Percentiles rank a stretch among this genome's conserved stretches.
Conservation (phyloP, 2,113 vertebrate species). For the Cryptomyrus ogoouensis region DNA sequence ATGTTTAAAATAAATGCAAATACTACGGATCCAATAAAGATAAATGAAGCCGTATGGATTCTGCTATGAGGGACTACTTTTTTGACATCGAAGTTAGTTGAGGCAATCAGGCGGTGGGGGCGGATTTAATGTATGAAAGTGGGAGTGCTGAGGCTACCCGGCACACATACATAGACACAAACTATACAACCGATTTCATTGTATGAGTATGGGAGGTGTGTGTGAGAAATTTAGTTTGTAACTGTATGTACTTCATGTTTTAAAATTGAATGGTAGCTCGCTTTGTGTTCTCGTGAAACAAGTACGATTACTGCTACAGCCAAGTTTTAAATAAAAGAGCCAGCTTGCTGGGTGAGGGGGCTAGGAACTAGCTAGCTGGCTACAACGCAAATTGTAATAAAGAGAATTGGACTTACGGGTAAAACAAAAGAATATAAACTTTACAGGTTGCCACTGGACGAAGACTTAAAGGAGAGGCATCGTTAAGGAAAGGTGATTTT, state of each 20-base stretch:
- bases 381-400: constrained; percentile 30
- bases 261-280: background rate
- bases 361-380: constrained; percentile 35
- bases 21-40: background rate
- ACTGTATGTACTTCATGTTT: background rate
- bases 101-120: constrained; percentile 26
- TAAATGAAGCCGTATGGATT: background rate
- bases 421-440: constrained; percentile 42
- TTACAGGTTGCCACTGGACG: constrained; percentile 22
- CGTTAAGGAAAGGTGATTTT: constrained; percentile 26
- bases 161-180: constrained; percentile 15
- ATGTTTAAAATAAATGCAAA: background rate
- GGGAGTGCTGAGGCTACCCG: constrained; percentile 31
- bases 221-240: constrained; percentile 4
- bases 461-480: constrained; percentile 32
- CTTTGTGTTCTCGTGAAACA: background rate
- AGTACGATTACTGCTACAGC: background rate
- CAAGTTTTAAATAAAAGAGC: constrained; percentile 16
- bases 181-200: constrained; percentile 46
- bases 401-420: constrained; percentile 31
- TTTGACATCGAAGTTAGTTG: constrained; percentile 46
- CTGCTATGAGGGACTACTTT: constrained; percentile 32
- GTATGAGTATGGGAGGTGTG: constrained; percentile 36
- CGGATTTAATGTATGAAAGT: constrained; percentile 33
- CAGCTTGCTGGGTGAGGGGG: constrained; percentile 21